Evolutionary conservation across 1,140 invertebrate genomes (phyloP).

Genomic region (Chrysoperla carnea): DNA sequence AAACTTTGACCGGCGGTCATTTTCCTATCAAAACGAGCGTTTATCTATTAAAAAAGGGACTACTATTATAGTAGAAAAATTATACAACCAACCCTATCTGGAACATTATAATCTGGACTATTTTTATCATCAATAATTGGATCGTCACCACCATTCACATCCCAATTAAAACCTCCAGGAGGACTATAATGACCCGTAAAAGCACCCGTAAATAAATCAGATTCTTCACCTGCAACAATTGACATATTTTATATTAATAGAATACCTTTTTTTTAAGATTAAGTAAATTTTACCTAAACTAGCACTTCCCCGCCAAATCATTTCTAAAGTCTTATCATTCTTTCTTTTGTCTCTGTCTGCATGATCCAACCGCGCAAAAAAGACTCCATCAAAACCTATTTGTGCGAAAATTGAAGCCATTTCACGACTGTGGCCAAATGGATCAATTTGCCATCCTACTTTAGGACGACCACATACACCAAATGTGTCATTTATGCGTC

Average conservation of each 20-base stretch:
- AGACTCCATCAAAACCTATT: conserved; percentile 52
- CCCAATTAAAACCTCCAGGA: conserved; percentile 57
- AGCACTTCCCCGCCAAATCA: conserved; percentile 56
- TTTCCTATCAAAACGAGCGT: no score
- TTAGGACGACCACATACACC: conserved; percentile 44
- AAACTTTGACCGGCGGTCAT: no score
- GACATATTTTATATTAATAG: conserved; percentile 21
- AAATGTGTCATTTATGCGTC: conserved; percentile 40
- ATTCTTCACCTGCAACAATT: conserved; percentile 19
- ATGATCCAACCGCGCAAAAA: conserved; percentile 59
- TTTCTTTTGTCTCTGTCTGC: conserved; percentile 46
- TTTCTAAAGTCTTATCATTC: conserved; percentile 48
- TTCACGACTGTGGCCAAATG: conserved; percentile 57
- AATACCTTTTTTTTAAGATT: conserved; percentile 21
- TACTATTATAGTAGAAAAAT: no score
- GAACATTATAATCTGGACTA: conserved; percentile 29
- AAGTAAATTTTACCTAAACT: conserved; percentile 22
- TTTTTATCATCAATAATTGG: conserved; percentile 33
- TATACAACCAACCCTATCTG: conserved; percentile 24
- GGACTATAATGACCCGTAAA: conserved; percentile 32
- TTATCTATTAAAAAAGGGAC: no score
- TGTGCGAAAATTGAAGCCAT: conserved; percentile 50
- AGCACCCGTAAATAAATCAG: conserved; percentile 24
- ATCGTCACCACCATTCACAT: conserved; percentile 49
- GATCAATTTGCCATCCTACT: conserved; percentile 58